Evolutionary conservation across 2,113 vertebrate species (phyloP).

Genomic region (Crotalus tigris): DNA sequence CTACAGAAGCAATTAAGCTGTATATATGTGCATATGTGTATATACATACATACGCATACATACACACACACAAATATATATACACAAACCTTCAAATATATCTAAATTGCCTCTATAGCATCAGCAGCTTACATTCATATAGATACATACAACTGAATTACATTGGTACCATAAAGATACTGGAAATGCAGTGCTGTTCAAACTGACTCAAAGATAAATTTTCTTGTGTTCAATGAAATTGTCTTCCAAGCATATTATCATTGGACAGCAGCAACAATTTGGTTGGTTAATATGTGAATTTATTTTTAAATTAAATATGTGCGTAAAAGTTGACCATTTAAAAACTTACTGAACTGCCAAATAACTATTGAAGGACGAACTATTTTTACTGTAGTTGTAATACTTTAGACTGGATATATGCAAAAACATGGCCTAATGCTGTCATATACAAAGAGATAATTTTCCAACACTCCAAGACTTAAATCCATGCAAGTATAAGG

Average conservation of each 20-base stretch:
- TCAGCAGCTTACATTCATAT: neutral
- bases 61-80: neutral
- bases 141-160: neutral
- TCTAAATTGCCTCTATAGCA: neutral
- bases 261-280: neutral
- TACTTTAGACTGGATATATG: neutral
- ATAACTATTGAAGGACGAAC: neutral
- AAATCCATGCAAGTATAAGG: neutral
- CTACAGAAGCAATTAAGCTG: neutral
- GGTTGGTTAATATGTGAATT: neutral
- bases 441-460: neutral
- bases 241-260: neutral
- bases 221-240: neutral
- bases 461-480: neutral
- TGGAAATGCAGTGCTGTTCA: neutral
- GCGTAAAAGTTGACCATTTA: neutral
- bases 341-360: neutral
- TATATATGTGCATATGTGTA: neutral
- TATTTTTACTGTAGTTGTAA: neutral
- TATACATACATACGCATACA: neutral
- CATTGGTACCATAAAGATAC: neutral
- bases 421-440: neutral
- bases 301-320: neutral
- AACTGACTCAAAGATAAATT: neutral
- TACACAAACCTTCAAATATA: neutral